phyloP scores from a whole-genome alignment of 1,140 invertebrate genomes.

The Aphidius ervi region DNA sequence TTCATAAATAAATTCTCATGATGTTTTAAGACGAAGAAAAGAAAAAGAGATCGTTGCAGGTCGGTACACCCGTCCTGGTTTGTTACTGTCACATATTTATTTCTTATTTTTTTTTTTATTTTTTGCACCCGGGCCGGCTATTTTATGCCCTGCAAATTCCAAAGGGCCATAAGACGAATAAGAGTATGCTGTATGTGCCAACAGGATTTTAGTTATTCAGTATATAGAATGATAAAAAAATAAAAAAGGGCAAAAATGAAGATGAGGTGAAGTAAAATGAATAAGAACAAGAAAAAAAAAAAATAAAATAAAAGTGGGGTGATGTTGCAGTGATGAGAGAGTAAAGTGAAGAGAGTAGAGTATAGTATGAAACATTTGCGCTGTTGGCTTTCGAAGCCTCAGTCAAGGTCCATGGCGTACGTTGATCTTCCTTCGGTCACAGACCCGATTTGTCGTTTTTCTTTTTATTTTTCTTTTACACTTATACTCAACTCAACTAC shows the following conservation, averaged over 20 bases:
- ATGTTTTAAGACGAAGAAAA: no score
- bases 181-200: no score
- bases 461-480: slow-evolving; percentile 23
- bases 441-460: slow-evolving; percentile 39
- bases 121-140: no score
- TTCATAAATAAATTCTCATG: no score
- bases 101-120: no score
- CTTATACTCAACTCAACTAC: slow-evolving; percentile 12
- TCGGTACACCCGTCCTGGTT: no score
- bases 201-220: no score
- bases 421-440: slow-evolving; percentile 51
- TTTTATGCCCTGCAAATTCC: no score
- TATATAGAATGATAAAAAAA: no score
- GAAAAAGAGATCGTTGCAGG: no score
- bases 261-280: slow-evolving; percentile 14
- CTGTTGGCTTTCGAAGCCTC: slow-evolving; percentile 27
- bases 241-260: slow-evolving; percentile 21
- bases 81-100: no score
- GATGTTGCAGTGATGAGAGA: background rate
- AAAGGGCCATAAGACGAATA: no score
- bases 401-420: slow-evolving; percentile 50
- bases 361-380: background rate
- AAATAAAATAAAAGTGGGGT: background rate
- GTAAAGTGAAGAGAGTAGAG: slow-evolving; percentile 8
- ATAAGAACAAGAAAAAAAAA: slow-evolving; percentile 3